Evolutionary conservation across 1,140 invertebrate species (phyloP).

Genomic region (Diorhabda carinulata): DNA sequence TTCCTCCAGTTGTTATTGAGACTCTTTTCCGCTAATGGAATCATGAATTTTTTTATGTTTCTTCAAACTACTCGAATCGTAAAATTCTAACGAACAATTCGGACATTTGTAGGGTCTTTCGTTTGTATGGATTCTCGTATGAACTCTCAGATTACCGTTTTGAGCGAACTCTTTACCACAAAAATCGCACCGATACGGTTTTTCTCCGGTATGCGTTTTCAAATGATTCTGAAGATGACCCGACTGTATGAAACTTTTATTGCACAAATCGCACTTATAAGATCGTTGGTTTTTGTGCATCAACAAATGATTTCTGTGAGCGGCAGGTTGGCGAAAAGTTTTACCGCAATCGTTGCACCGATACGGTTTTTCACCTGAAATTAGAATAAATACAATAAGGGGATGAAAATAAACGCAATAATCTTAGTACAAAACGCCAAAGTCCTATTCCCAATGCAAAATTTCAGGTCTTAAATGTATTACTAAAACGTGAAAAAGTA

Average conservation of each 20-base stretch:
- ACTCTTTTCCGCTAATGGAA: not conserved
- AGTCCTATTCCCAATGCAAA: too few species aligned
- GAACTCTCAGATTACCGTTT: slow-evolving; percentile 53
- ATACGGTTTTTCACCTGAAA: slow-evolving; percentile 14
- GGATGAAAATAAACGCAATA: too few species aligned
- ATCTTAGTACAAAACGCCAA: too few species aligned
- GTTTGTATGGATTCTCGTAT: slow-evolving; percentile 54
- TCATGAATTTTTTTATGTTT: slow-evolving; percentile 11
- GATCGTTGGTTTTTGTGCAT: slow-evolving; percentile 15
- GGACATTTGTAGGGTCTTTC: slow-evolving; percentile 53
- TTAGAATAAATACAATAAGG: not conserved
- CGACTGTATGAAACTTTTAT: slow-evolving; percentile 3
- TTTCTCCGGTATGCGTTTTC: slow-evolving; percentile 54
- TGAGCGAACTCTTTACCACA: slow-evolving; percentile 53
- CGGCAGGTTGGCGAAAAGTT: slow-evolving; percentile 10
- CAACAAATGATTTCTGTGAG: slow-evolving; percentile 11
- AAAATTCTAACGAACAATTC: slow-evolving; percentile 52
- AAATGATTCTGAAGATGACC: slow-evolving; percentile 53
- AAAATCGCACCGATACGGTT: slow-evolving; percentile 50
- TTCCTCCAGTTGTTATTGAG: too few species aligned
- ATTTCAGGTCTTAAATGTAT: too few species aligned
- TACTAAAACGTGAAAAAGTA: too few species aligned
- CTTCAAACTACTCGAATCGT: slow-evolving; percentile 6
- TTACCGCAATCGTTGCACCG: slow-evolving; percentile 13
- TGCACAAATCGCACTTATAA: slow-evolving; percentile 13